Conservation (phyloP, 2,888 invertebrate species). For the Hyles lineata region DNA sequence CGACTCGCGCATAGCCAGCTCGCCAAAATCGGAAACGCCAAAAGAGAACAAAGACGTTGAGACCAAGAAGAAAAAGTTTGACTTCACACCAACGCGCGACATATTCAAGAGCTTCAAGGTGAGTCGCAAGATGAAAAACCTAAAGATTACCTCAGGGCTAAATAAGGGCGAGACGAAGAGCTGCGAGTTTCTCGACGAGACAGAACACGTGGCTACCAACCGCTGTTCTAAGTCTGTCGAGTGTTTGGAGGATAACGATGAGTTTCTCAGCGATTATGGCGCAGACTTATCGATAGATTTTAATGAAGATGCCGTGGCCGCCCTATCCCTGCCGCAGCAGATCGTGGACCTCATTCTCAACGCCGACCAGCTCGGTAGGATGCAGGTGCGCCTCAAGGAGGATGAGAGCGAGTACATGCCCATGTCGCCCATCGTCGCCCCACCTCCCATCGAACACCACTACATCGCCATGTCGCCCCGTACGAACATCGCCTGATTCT, state of each 20-base stretch:
- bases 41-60: slow-evolving; percentile 73
- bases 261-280: slow-evolving; percentile 58
- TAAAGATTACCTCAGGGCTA: slow-evolving; percentile 64
- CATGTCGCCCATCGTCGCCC: slow-evolving; percentile 73
- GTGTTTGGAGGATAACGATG: slow-evolving; percentile 62
- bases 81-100: slow-evolving; percentile 77
- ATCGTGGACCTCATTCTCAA: slow-evolving; percentile 72
- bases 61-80: slow-evolving; percentile 79
- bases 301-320: slow-evolving; percentile 61
- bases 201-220: slow-evolving; percentile 58
- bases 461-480: slow-evolving; percentile 78
- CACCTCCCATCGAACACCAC: slow-evolving; percentile 66
- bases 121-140: slow-evolving; percentile 72
- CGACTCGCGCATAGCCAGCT: slow-evolving; percentile 71
- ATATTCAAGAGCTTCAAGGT: slow-evolving; percentile 80
- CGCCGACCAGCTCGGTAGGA: slow-evolving; percentile 43
- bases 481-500: slow-evolving; percentile 65
- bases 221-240: slow-evolving; percentile 78
- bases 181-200: slow-evolving; percentile 77
- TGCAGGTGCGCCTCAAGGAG: slow-evolving; percentile 52
- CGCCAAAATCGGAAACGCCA: slow-evolving; percentile 70
- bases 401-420: slow-evolving; percentile 73
- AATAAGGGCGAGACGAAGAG: slow-evolving; percentile 75
- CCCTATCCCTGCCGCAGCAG: slow-evolving; percentile 69
- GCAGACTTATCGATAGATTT: slow-evolving; percentile 67